Percentiles rank a stretch among this genome's conserved stretches.
Conservation (phyloP, 2,797 vertebrate species). For the Melanotaenia maccullochi region DNA sequence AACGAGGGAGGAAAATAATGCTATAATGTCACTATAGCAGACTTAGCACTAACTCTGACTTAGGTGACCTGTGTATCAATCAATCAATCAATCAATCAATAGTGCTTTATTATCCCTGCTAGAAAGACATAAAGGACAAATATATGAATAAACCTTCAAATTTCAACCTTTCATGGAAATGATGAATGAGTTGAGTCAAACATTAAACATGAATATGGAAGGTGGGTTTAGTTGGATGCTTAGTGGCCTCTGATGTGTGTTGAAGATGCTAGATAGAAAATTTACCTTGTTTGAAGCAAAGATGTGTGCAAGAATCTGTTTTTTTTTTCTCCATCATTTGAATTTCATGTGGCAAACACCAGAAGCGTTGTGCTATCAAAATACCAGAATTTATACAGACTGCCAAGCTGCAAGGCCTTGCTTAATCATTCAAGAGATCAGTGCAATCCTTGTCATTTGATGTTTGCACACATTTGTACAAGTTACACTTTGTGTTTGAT, state of each 20-base stretch:
- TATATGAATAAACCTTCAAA: conserved; percentile 70
- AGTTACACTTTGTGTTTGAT: conserved; percentile 62
- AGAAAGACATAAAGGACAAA: conserved; percentile 57
- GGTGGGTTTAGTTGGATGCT: conserved; percentile 40
- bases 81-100: conserved; percentile 80
- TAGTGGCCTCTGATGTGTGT: conserved; percentile 23
- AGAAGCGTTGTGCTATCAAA: conserved; percentile 48
- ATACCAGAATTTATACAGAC: conserved; percentile 38
- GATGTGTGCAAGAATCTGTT: conserved; percentile 18
- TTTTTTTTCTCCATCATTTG: conserved; percentile 57
- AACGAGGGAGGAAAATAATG: conserved; percentile 66
- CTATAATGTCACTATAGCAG: conserved; percentile 78
- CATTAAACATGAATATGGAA: conserved; percentile 52
- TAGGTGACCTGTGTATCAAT: conserved; percentile 74
- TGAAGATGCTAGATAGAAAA: conserved; percentile 23
- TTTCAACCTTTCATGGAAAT: conserved; percentile 60
- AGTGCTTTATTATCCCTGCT: conserved; percentile 69
- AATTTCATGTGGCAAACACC: conserved; percentile 65
- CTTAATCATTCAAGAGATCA: conserved; percentile 71
- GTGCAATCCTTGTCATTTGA: conserved; percentile 65
- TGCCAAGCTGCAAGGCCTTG: conserved; percentile 64
- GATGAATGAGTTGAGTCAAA: conserved; percentile 44
- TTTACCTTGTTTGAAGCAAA: conserved; percentile 42
- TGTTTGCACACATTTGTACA: conserved; percentile 51
- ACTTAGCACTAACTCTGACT: conserved; percentile 77